Evolutionary conservation across 2,888 invertebrate genomes (phyloP), one percentile per base, ranked within the genome.

Genomic region (Nyleta sp.): DNA sequence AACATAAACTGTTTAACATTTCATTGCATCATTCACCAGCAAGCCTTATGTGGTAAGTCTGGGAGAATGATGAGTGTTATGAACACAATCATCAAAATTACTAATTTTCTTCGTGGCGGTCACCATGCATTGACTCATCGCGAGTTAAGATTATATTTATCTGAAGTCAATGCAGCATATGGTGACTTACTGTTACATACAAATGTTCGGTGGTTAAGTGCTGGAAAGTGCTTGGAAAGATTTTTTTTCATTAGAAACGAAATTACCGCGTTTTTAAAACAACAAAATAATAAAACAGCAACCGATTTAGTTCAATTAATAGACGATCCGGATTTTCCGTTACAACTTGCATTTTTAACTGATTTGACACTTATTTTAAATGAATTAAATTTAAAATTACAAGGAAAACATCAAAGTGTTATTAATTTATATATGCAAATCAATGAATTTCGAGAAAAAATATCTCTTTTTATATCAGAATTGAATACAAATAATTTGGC

Each of bases 1-100:
- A 38, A 64, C 31, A 73, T 65, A 15, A 42, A 55, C 20, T 73
- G 65, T 52, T 22, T 38, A 15, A 33, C 50, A 11, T 65, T 46
- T 4, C 53, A 67, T 17, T 74, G 67, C 17, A 44, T 67, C 2
- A 59, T 74, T 38, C 60, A 74, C 24, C 67, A 74, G 38, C 50
- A 68, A 60, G 31, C 68, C 10, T 35, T 35, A 4, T 35, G 35
- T 35, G 13, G 35, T 35, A 35, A 35, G 11, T 35, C 35, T 35
- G 10, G 5, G 7, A 2, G n/a, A 35, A 35, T 35, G 35, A 1
- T n/a, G 2, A 10, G n/a, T 13, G 13, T n/a, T 5, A 35, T 35
- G 35, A 13, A 35, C 10, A 35, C 35, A 5, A 11, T 35, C 5
- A 11, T 35, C 4, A 35, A 35, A n/a, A 35, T 35, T 11, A 35